Evolutionary conservation across 2,113 vertebrate genomes (phyloP), one percentile per base, ranked within the genome.

Genomic region (Sclerurus mexicanus): DNA sequence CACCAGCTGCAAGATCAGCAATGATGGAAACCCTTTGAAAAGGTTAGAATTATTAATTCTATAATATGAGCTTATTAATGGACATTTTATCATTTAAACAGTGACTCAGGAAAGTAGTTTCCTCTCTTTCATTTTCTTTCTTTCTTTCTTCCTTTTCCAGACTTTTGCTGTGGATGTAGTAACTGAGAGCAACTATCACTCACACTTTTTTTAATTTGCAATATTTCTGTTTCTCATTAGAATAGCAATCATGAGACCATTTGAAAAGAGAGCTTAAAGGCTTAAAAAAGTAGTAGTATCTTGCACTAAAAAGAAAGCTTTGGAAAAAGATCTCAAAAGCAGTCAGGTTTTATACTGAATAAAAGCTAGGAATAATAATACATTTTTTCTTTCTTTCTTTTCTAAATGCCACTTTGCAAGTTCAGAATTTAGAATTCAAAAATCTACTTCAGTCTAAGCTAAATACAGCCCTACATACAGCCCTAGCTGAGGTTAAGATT

Each of bases 11-110:
- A 88, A 95, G 81, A 85, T 63, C 69, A 74, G 53, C 60, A 91
- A 10, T 86, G 89, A 89, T 64, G 17, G 87, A 96, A 95, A 94
- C 30, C 35, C 67, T 83, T 35, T 89, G 88, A 91, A 96, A 91
- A 96, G 76, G 87, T 92, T 92, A 91, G 66, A 79, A 91, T 91
- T 96, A 73, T 63, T 85, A 89, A 94, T 93, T 89, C 66, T 93
- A 30, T 69, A 69, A 79, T 82, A 93, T 50, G 63, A 83, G 79
- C 50, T 15, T 85, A 80, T 93, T 93, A 93, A 94, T 67, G 78
- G 72, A n/a, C 47, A 60, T 80, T 91, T 90, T 86, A 80, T 71
- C 56, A 88, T 87, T 93, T 85, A 69, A 94, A 83, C 19, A 69
- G 19, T 40, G 59, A 83, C 19, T 35, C 30, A 49, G 13, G 35